Conservation (phyloP, 2,888 invertebrate genomes). For the Pyrrhosoma nymphula region DNA sequence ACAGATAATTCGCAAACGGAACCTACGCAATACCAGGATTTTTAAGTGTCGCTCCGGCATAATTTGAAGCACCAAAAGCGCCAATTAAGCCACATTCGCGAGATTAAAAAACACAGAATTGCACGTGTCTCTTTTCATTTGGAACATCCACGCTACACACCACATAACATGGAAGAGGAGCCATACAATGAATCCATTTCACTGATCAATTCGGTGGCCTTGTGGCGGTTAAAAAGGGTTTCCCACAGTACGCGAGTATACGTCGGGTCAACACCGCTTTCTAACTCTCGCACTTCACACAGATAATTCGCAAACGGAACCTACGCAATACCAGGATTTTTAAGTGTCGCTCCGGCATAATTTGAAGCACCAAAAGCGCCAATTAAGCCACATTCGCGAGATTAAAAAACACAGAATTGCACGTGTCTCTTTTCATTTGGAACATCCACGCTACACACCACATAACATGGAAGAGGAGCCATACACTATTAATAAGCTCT, state of each 20-base stretch:
- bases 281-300: too few species aligned
- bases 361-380: neutral
- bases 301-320: neutral
- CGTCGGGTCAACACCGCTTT: too few species aligned
- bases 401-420: neutral
- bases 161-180: neutral
- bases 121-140: neutral
- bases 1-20: neutral
- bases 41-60: neutral
- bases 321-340: neutral
- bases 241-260: too few species aligned
- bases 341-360: neutral
- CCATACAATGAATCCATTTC: too few species aligned
- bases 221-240: too few species aligned
- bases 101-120: neutral
- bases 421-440: neutral
- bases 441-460: neutral
- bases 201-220: too few species aligned
- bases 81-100: neutral
- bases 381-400: neutral
- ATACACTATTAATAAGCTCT: neutral
- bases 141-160: neutral
- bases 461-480: neutral
- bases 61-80: neutral
- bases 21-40: neutral